A percentile compares a stretch with the other conserved stretches of the same genome.
These are phyloP conservation scores for Onychomys leucogaster DNA, from an alignment of 2,797 vertebrate genomes.

Conservation along the genomic window DNA sequence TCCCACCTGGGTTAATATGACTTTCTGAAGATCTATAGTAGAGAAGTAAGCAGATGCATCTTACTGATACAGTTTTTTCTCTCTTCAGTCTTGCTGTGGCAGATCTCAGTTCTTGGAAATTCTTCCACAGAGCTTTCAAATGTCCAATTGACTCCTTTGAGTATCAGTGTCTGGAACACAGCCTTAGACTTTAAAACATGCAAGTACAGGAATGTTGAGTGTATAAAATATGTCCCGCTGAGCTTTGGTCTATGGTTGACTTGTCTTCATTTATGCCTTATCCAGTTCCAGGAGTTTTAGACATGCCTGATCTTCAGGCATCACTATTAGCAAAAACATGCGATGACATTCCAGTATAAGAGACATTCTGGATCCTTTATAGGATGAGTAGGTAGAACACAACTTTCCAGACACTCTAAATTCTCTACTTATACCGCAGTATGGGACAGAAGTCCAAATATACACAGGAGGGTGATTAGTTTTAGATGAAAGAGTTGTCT, in stretches of 20 bases:
- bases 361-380: not conserved
- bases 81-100: not conserved
- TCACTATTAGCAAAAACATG: not conserved
- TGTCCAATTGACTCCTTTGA: slow-evolving; percentile 53
- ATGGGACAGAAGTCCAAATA: slow-evolving; percentile 25
- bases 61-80: slow-evolving; percentile 55
- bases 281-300: slow-evolving; percentile 18
- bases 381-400: not conserved
- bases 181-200: slow-evolving; percentile 62
- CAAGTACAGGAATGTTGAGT: slow-evolving; percentile 68
- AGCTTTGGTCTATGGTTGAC: slow-evolving; percentile 68
- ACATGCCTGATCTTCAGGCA: not conserved
- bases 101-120: slow-evolving; percentile 63
- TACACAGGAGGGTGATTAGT: not conserved
- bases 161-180: slow-evolving; percentile 59
- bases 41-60: slow-evolving; percentile 19
- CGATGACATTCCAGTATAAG: not conserved
- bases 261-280: not conserved
- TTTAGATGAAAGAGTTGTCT: not conserved
- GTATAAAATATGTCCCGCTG: slow-evolving; percentile 74
- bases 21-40: slow-evolving; percentile 31
- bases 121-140: slow-evolving; percentile 66
- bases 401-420: slow-evolving; percentile 6
- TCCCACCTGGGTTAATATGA: slow-evolving; percentile 35
- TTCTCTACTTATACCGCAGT: not conserved